Evolutionary conservation across 1,140 invertebrate genomes (phyloP), one percentile per base, ranked within the genome.

Genomic region (Drosophila arizonae): DNA sequence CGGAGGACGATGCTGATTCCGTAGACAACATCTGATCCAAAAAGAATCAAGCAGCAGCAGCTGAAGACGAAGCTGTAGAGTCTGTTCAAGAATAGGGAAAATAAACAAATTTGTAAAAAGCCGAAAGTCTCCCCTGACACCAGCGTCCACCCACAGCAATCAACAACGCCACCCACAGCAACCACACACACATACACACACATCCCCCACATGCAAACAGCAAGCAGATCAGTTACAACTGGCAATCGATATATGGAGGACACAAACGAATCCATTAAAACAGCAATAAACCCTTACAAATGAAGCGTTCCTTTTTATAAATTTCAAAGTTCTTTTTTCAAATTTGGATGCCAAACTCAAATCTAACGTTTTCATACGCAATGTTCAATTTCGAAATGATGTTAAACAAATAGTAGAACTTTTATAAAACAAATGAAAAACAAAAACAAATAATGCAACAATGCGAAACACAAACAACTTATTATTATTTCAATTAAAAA

Each of bases 1-100:
- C 96, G 80, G 96, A 96, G 90, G 96, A 97, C 92, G 96, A 97
- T 93, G 95, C 93, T 71, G 96, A 97, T 93, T 94, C 95, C 81
- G 96, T 96, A 70, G 96, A 97, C 92, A 94, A 90, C 76, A 92
- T 92, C 84, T 92, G 90, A 91, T 91, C 81, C 76, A 90, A 77
- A 87, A 87, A 66, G 80, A 90, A 90, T 63, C 67, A 81, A 67
- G 24, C 39, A 55, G 64, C 28, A 52, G 54, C 24, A 57, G 46
- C 54, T 50, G 55, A 43, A 48, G 30, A 64, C 72, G 50, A 65
- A 54, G 63, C 61, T 45, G 69, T 58, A 54, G 72, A 77, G 67
- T 86, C 81, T 81, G 58, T 74, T 79, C 77, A 69, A 72, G 72
- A 87, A 43, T 86, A 86, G 82, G 82, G 84, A 86, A 86, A 86